A percentile compares a stretch with the other conserved stretches of the same genome.
phyloP scores from a whole-genome alignment of 92 coral and sea anemone species.

The Montipora capitata region DNA sequence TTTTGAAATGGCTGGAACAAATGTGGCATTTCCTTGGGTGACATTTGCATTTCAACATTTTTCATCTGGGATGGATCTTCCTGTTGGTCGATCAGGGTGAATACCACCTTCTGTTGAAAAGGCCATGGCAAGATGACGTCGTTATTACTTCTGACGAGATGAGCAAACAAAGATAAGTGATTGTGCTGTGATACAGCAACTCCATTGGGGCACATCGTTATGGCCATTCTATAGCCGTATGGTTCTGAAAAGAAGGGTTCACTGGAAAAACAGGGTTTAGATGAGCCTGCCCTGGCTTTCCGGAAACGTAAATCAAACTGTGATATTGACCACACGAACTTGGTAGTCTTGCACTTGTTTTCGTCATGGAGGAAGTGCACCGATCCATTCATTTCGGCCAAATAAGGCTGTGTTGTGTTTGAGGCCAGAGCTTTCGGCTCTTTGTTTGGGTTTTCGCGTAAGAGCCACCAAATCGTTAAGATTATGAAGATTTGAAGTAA shows the following conservation, averaged over 20 bases:
- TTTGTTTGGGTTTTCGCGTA: too few species aligned
- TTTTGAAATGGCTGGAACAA: background rate
- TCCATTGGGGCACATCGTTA: slow-evolving; percentile 42
- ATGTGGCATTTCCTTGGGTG: background rate
- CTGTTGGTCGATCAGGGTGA: background rate
- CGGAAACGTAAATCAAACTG: background rate
- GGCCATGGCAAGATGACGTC: slow-evolving; percentile 36
- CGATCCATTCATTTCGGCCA: background rate
- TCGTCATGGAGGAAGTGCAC: background rate
- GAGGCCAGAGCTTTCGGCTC: background rate
- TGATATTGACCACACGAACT: background rate
- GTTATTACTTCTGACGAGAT: slow-evolving; percentile 33
- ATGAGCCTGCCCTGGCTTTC: background rate
- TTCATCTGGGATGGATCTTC: background rate
- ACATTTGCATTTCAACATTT: background rate
- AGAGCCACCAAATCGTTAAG: too few species aligned
- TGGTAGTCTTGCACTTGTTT: background rate
- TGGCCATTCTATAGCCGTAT: background rate
- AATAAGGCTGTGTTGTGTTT: background rate
- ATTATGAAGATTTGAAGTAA: too few species aligned
- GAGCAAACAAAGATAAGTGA: slow-evolving; percentile 27
- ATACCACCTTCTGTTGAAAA: background rate
- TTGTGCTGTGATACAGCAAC: background rate
- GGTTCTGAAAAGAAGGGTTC: background rate
- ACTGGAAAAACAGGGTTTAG: background rate